Base-by-base conservation (phyloP, 2,797 vertebrate species). In the Smutsia temminckii region DNA sequence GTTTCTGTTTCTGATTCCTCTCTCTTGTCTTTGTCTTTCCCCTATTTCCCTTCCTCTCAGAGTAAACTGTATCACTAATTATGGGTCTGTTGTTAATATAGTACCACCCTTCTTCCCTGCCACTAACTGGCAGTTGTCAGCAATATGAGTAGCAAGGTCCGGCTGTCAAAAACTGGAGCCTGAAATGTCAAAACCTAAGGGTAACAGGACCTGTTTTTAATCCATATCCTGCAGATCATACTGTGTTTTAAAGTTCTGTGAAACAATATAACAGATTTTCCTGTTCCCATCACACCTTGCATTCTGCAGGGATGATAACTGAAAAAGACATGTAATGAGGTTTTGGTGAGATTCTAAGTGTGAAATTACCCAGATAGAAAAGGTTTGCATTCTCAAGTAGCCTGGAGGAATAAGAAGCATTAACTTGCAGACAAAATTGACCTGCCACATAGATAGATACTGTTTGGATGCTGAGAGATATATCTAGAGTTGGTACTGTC, bases 311-410 rank as follows among this genome's bases (percentile, higher is more conserved):
- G 46, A 68, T 61, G 29, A 86, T 88, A 11, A 20, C 21, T 78
- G 34, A 29, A 25, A 64, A 51, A 80, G 49, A 74, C 88, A 78
- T 0, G 61, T 96, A 97, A 96, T 96, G 85, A 94, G 63, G 18
- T 96, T 96, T 95, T 8, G 2, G 40, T 91, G 64, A 95, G 46
- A 91, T 18, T 75, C 29, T 91, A 93, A 95, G 93, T 97, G 95
- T 97, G 96, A 97, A 96, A 97, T 97, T 96, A 97, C 92, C 77
- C 80, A 94, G 83, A 96, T 94, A 75, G 94, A 96, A 97, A 96
- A 91, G 4, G 10, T 75, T 89, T 87, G 53, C 61, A 93, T 94
- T 96, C 85, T 55, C 68, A 90, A 91, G 85, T 75, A 96, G 40
- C 57, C 13, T 1, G 4, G 29, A 74, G 53, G 78, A 89, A 92